Evolutionary conservation across 2,888 invertebrate genomes (phyloP).

Genomic region (Dusona sp.): DNA sequence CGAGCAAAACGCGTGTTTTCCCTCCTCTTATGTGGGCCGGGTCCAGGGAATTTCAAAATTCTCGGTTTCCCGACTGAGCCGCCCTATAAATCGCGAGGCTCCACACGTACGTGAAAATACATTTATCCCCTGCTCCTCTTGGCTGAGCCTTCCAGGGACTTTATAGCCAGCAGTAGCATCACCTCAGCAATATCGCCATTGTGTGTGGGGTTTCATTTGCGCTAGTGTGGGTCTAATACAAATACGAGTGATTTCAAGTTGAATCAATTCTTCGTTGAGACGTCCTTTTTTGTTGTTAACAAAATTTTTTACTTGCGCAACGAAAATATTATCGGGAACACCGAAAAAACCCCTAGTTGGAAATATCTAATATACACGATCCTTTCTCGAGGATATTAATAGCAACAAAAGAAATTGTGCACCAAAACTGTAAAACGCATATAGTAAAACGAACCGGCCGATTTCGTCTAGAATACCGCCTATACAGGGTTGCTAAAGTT

Average conservation of each 20-base stretch:
- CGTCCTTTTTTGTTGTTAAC: neutral
- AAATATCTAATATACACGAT: neutral
- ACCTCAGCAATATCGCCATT: slow-evolving; percentile 33
- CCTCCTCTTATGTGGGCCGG: neutral
- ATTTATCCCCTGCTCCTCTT: slow-evolving; percentile 38
- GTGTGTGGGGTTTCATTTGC: neutral
- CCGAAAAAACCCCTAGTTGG: neutral
- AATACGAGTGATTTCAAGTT: slow-evolving; percentile 23
- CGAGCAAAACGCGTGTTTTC: slow-evolving; percentile 46
- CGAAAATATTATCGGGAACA: neutral
- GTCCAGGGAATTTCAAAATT: slow-evolving; percentile 65
- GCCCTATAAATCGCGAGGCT: slow-evolving; percentile 64
- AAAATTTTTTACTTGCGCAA: neutral
- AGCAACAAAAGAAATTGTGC: neutral
- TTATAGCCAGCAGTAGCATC: slow-evolving; percentile 58
- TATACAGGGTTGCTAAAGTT: neutral
- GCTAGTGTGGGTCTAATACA: slow-evolving; percentile 8
- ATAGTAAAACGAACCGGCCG: neutral
- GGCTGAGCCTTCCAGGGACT: slow-evolving; percentile 18
- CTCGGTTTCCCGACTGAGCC: slow-evolving; percentile 60
- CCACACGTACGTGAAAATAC: slow-evolving; percentile 61
- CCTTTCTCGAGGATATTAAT: neutral
- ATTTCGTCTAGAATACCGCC: slow-evolving; percentile 16
- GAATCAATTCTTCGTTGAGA: neutral
- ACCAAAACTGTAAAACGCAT: neutral